A percentile compares a stretch with the other conserved stretches of the same genome.
These are phyloP conservation scores for Sitta carolinensis DNA, from an alignment of 2,797 vertebrate species.

Conservation along the genomic window DNA sequence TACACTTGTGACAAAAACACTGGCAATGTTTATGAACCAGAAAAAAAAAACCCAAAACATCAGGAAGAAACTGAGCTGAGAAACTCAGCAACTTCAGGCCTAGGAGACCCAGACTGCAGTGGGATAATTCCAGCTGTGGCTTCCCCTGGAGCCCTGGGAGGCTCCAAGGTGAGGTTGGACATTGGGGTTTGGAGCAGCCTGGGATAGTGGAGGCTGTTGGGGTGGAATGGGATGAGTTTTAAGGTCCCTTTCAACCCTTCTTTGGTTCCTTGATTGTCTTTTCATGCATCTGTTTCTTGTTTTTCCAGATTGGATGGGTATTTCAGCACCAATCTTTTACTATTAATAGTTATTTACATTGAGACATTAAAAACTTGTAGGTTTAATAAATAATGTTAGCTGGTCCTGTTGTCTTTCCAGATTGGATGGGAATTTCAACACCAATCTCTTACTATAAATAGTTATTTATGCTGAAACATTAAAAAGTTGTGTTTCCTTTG, in stretches of 20 bases:
- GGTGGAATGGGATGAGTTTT: neutral
- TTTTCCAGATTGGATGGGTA: neutral
- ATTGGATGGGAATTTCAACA: neutral
- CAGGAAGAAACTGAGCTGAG: too few species aligned
- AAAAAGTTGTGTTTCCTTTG: neutral
- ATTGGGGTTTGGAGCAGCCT: neutral
- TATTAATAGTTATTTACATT: neutral
- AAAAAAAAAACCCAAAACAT: too few species aligned
- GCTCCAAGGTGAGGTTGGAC: neutral
- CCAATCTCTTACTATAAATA: neutral
- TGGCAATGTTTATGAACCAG: too few species aligned
- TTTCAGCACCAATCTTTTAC: neutral
- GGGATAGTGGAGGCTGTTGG: neutral
- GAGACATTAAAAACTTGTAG: too few species aligned
- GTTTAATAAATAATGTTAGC: too few species aligned
- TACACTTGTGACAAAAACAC: too few species aligned
- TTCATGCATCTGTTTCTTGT: too few species aligned
- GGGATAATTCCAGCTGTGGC: neutral
- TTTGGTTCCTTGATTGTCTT: neutral
- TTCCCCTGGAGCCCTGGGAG: neutral
- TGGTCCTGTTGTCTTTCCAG: too few species aligned
- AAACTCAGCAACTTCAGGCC: too few species aligned
- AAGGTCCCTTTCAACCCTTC: neutral
- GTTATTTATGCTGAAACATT: neutral
- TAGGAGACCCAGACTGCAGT: too few species aligned